Evolutionary conservation across 2,888 invertebrate species (phyloP).

Genomic region (Agrochola litura): DNA sequence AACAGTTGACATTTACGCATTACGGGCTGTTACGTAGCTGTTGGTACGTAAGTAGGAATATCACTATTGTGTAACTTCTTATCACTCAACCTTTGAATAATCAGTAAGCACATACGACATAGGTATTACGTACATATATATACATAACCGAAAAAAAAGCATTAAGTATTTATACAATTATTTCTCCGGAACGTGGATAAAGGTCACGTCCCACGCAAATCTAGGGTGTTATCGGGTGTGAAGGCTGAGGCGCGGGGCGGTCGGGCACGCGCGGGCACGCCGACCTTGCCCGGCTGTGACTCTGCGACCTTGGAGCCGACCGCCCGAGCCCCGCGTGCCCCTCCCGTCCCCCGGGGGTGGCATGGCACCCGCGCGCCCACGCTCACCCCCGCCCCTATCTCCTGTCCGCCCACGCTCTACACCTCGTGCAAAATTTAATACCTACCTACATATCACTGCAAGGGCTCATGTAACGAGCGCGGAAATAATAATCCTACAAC

Average conservation of each 20-base stretch:
- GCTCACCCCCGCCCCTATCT: constrained; percentile 74
- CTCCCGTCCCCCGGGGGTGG: constrained; percentile 61
- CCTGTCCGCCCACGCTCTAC: constrained; percentile 76
- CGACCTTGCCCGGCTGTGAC: constrained; percentile 91
- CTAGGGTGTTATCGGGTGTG: constrained; percentile 85
- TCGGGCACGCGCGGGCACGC: constrained; percentile 88
- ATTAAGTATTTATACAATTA: constrained; percentile 88
- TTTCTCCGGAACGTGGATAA: constrained; percentile 88
- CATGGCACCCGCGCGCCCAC: constrained; percentile 75
- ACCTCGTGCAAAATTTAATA: constrained; percentile 87
- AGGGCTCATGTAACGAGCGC: constrained; percentile 72
- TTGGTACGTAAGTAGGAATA: constrained; percentile 2
- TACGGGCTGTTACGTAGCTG: constrained; percentile 23
- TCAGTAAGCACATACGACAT: constrained; percentile 56
- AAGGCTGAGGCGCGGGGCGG: constrained; percentile 73
- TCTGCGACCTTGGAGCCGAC: constrained; percentile 89
- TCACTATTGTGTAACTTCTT: constrained; percentile 24
- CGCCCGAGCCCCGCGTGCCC: constrained; percentile 68
- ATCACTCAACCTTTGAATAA: constrained; percentile 39
- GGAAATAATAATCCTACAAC: constrained; percentile 70
- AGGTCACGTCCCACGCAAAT: constrained; percentile 90
- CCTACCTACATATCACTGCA: constrained; percentile 67
- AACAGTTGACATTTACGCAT: constrained; percentile 57
- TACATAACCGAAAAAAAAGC: constrained; percentile 75
- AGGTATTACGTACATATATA: constrained; percentile 70